Evolutionary conservation across 2,113 vertebrate species (phyloP).

Genomic region (Phoenicopterus ruber): DNA sequence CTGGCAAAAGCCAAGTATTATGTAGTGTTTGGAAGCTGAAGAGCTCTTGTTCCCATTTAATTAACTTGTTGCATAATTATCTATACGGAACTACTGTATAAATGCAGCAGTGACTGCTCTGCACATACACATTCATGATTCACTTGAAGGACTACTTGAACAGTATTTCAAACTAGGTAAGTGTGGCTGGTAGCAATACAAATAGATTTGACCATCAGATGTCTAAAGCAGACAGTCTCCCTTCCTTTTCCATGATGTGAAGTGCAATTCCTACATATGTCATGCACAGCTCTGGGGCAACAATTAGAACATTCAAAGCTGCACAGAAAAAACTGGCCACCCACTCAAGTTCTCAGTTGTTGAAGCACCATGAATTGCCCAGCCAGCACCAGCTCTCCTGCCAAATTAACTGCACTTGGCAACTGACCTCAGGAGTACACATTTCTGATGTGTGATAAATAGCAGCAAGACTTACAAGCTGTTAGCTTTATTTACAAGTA

Average conservation of each 20-base stretch:
- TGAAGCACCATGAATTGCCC: background rate
- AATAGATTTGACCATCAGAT: background rate
- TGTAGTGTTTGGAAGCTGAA: slow-evolving; percentile 11
- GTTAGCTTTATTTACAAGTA: slow-evolving; percentile 25
- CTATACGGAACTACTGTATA: background rate
- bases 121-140: background rate
- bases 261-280: background rate
- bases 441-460: slow-evolving; percentile 11
- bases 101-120: background rate
- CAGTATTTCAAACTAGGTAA: background rate
- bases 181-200: background rate
- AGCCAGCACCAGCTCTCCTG: background rate
- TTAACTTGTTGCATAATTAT: slow-evolving; percentile 13
- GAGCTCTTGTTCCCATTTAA: slow-evolving; percentile 25
- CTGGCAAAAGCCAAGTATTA: slow-evolving; percentile 8
- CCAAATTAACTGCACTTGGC: slow-evolving; percentile 6
- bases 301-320: background rate
- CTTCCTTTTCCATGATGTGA: background rate
- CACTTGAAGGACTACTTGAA: background rate
- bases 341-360: background rate
- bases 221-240: background rate
- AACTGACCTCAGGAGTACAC: background rate
- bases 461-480: slow-evolving; percentile 13
- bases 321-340: background rate
- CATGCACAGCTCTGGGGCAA: background rate